These are phyloP conservation scores for Diplodus puntazzo DNA, from an alignment of 2,797 vertebrate species.

Conservation along the genomic window DNA sequence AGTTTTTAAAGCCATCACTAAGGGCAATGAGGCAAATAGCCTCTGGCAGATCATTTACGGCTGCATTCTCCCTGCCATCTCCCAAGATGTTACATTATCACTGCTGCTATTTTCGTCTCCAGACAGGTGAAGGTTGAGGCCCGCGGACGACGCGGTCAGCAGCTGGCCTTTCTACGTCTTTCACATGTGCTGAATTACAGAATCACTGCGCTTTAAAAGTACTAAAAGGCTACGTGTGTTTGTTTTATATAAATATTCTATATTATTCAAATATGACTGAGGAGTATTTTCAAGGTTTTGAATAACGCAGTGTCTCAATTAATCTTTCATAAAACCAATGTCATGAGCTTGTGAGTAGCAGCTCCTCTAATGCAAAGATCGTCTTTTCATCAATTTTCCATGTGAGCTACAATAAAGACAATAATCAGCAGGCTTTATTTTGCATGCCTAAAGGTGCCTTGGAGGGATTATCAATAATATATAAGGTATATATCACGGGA, in stretches of 20 bases:
- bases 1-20: constrained; percentile 66
- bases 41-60: constrained; percentile 74
- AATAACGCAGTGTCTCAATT: neutral
- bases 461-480: neutral
- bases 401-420: neutral
- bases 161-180: constrained; percentile 9
- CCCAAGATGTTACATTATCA: constrained; percentile 57
- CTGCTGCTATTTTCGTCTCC: constrained; percentile 47
- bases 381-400: neutral
- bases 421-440: neutral
- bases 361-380: neutral
- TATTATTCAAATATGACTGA: neutral
- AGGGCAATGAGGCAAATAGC: constrained; percentile 72
- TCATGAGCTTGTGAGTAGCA: neutral
- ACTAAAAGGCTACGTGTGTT: neutral
- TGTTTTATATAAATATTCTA: neutral
- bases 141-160: constrained; percentile 28
- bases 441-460: neutral
- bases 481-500: neutral
- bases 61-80: constrained; percentile 47
- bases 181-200: constrained; percentile 8
- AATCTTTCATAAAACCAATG: neutral
- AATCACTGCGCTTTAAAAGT: neutral
- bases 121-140: constrained; percentile 44
- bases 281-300: neutral